A percentile compares a stretch with the other conserved stretches of the same genome.
These are phyloP conservation scores for Panthera tigris DNA, from an alignment of 2,113 vertebrate species.

Conservation along the genomic window DNA sequence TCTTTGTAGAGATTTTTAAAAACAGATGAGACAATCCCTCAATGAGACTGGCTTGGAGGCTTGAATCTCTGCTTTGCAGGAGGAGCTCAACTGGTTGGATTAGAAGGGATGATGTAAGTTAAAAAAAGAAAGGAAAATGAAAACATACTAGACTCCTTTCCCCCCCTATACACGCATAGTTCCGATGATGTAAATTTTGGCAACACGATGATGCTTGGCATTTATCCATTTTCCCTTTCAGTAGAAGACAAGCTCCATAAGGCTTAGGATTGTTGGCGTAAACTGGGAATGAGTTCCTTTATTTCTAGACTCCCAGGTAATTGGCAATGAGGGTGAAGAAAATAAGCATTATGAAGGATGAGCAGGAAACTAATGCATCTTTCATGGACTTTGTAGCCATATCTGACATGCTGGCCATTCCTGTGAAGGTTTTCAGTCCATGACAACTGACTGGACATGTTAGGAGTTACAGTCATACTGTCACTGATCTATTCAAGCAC, in stretches of 20 bases:
- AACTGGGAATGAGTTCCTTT: not conserved
- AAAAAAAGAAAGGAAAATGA: not conserved
- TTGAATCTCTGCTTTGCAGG: not conserved
- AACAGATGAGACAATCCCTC: not conserved
- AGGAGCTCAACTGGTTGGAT: not conserved
- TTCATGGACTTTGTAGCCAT: not conserved
- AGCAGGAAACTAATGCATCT: not conserved
- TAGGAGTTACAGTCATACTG: not conserved
- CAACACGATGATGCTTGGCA: not conserved
- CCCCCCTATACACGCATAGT: fast-evolving
- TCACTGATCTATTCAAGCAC: not conserved
- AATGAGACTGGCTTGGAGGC: not conserved
- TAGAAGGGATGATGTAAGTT: not conserved
- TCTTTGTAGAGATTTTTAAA: not conserved
- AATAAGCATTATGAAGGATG: not conserved
- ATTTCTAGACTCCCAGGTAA: not conserved
- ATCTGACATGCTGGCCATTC: not conserved
- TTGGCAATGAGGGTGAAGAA: not conserved
- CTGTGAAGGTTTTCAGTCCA: not conserved
- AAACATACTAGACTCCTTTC: not conserved
- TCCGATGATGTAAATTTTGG: not conserved
- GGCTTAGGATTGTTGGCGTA: not conserved
- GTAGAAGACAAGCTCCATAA: not conserved
- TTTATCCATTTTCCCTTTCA: not conserved
- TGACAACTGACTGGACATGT: not conserved